Percentiles rank a stretch among this genome's conserved stretches.
phyloP scores from a whole-genome alignment of 2,888 invertebrate genomes.

The Eucriotettix oculatus region DNA sequence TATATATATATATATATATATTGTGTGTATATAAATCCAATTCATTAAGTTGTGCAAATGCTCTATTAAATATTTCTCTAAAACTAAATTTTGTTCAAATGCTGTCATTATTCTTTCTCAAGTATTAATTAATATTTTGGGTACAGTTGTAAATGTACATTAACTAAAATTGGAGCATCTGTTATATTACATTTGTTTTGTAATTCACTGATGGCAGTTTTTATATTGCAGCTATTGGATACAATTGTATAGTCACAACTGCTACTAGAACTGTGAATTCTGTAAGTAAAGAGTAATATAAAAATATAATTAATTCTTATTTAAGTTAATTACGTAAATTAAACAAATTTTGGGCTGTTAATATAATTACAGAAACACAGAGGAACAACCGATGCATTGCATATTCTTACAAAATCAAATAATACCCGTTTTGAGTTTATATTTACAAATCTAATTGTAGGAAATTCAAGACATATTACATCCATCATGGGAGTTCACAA shows the following conservation, averaged over 20 bases:
- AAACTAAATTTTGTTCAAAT: too few relatives aligned
- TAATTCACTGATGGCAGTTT: neutral
- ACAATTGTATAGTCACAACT: constrained; percentile 64
- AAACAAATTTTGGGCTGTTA: too few relatives aligned
- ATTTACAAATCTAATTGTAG: constrained; percentile 80
- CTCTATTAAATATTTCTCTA: too few relatives aligned
- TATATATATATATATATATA: too few relatives aligned
- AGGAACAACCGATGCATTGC: constrained; percentile 75
- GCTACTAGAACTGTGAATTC: constrained; percentile 74
- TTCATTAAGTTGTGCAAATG: too few relatives aligned
- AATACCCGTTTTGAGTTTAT: constrained; percentile 88
- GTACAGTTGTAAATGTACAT: too few relatives aligned
- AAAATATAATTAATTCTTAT: constrained; percentile 5
- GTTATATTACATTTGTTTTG: too few relatives aligned
- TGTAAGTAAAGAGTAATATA: constrained; percentile 28
- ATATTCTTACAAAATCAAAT: constrained; percentile 66
- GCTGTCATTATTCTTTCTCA: too few relatives aligned
- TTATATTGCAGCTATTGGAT: constrained; percentile 64
- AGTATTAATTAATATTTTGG: too few relatives aligned
- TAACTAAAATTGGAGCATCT: too few relatives aligned
- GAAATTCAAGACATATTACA: constrained; percentile 71
- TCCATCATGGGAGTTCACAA: constrained; percentile 86
- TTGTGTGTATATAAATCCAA: too few relatives aligned
- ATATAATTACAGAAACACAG: constrained; percentile 46
- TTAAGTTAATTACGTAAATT: neutral